Conservation (phyloP, 2,113 vertebrate genomes). For the Eclectus roratus region DNA sequence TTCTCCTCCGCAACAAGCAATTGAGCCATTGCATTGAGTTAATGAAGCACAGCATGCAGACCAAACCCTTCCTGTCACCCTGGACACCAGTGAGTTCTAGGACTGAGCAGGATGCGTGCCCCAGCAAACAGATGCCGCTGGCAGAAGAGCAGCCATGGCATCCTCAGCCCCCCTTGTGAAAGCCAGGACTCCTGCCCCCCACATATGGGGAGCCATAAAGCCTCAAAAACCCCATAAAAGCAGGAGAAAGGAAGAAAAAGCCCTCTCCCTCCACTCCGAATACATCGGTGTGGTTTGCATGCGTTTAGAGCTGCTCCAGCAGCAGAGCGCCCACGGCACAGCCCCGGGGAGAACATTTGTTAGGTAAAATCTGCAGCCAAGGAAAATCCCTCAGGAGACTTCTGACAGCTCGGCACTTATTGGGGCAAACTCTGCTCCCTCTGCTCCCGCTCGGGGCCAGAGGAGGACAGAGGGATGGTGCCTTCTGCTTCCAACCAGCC, state of each 20-base stretch:
- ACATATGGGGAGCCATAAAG: constrained; percentile 18
- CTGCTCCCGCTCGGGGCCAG: neutral
- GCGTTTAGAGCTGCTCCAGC: constrained; percentile 28
- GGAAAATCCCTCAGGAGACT: constrained; percentile 9
- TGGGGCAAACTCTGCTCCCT: neutral
- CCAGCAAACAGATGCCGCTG: neutral
- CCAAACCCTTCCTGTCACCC: neutral
- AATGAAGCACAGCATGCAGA: neutral
- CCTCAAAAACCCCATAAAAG: constrained; percentile 47
- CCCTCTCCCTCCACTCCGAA: neutral
- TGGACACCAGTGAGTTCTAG: neutral
- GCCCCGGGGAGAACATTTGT: neutral
- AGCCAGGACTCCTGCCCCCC: neutral
- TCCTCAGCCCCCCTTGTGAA: rapidly evolving
- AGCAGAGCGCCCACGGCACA: neutral
- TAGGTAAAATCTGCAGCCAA: constrained; percentile 18
- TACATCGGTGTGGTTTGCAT: neutral
- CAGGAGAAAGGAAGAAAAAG: neutral
- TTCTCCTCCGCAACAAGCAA: neutral
- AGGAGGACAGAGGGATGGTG: neutral
- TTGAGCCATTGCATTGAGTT: neutral
- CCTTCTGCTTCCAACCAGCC: neutral
- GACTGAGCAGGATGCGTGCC: neutral
- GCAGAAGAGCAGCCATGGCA: neutral
- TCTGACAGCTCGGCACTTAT: neutral